Conservation (phyloP, 2,797 vertebrate genomes). For the Gymnoscopelus microlampas region DNA sequence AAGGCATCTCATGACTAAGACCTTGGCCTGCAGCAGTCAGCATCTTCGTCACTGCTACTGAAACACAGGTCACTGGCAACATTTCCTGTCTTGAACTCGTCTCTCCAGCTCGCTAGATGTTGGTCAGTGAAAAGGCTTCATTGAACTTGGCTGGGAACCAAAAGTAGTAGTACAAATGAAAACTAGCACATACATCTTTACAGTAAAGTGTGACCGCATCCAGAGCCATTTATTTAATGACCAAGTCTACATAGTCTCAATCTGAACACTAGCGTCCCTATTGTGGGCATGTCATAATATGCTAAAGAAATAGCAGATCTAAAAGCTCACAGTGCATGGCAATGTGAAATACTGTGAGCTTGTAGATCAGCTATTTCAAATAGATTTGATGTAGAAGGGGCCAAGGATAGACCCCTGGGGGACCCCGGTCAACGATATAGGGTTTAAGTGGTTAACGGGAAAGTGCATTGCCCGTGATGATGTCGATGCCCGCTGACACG, state of each 20-base stretch:
- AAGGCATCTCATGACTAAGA: conserved; percentile 2
- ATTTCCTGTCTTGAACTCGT: conserved; percentile 41
- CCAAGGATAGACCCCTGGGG: no score
- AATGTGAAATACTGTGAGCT: no score
- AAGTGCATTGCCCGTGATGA: no score
- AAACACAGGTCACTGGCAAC: conserved; percentile 20
- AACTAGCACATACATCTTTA: not conserved
- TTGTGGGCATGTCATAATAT: no score
- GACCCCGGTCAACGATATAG: no score
- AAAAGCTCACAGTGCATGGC: no score
- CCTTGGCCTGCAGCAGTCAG: conserved; percentile 7
- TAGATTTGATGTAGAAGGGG: no score
- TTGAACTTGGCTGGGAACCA: conserved; percentile 27
- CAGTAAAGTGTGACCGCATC: not conserved
- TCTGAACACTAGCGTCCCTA: not conserved
- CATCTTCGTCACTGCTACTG: conserved; percentile 15
- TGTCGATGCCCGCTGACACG: no score
- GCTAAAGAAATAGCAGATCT: no score
- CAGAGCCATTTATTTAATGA: conserved; percentile 1
- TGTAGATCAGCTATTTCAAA: no score
- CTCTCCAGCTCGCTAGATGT: conserved; percentile 15
- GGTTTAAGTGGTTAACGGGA: no score
- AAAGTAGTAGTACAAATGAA: conserved; percentile 9
- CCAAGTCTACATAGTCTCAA: not conserved
- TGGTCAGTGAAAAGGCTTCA: conserved; percentile 21